These are phyloP conservation scores for Falco naumanni DNA, from an alignment of 2,797 vertebrate genomes.

Conservation along the genomic window DNA sequence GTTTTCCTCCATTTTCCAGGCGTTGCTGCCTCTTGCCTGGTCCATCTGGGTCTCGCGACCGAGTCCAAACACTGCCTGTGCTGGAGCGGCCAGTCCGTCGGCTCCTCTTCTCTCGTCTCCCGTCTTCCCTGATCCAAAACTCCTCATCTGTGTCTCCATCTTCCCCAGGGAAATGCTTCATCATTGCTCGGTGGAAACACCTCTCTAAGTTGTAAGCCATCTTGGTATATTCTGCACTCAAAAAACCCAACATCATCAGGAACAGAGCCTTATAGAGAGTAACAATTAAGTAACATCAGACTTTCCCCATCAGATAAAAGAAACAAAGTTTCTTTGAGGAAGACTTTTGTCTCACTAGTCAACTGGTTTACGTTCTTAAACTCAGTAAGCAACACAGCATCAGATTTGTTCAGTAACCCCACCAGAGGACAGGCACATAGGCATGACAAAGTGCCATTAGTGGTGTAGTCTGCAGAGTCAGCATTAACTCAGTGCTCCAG, in stretches of 20 bases:
- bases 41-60: constrained; percentile 78
- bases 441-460: constrained; percentile 26
- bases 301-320: neutral
- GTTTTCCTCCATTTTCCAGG: constrained; percentile 79
- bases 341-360: neutral
- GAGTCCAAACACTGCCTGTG: constrained; percentile 76
- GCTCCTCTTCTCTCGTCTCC: constrained; percentile 89
- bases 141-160: constrained; percentile 97
- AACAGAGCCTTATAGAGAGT: neutral
- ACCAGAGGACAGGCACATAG: neutral
- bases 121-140: constrained; percentile 89
- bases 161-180: constrained; percentile 96
- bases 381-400: neutral
- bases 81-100: constrained; percentile 80
- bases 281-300: neutral
- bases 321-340: neutral
- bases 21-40: constrained; percentile 79
- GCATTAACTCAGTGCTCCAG: constrained; percentile 22
- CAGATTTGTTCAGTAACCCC: neutral
- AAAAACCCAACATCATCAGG: neutral
- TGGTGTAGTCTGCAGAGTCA: neutral
- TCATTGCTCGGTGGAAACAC: constrained; percentile 92
- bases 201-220: constrained; percentile 96
- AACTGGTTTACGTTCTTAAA: neutral
- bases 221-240: constrained; percentile 89